Percentiles rank a stretch among this genome's conserved stretches.
phyloP scores from a whole-genome alignment of 2,797 vertebrate species.

The Eulemur albifrons region DNA sequence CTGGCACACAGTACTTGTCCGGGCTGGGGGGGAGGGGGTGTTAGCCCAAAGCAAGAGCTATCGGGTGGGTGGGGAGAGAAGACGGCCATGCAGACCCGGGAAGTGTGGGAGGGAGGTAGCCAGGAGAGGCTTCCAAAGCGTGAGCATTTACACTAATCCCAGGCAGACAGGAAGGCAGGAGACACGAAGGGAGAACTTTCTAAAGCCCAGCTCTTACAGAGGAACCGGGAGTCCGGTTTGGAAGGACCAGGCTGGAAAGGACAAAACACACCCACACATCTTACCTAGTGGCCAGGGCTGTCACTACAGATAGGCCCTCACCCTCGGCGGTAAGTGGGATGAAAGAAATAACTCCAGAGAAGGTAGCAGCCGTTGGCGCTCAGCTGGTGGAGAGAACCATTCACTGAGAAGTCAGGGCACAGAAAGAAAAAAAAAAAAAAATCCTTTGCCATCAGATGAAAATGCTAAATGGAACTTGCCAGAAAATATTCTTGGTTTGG shows the following conservation, averaged over 20 bases:
- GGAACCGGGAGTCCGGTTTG: neutral
- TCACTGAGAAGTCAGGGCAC: neutral
- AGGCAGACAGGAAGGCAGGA: neutral
- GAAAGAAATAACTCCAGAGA: neutral
- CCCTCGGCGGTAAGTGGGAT: neutral
- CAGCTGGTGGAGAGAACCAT: neutral
- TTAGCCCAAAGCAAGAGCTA: neutral
- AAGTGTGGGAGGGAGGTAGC: neutral
- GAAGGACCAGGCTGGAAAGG: neutral
- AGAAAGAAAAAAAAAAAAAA: neutral
- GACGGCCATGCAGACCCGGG: rapidly evolving
- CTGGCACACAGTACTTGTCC: neutral
- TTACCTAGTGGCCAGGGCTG: neutral
- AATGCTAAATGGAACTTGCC: neutral
- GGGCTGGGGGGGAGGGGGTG: rapidly evolving
- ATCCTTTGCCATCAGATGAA: neutral
- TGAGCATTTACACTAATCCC: neutral
- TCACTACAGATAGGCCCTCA: rapidly evolving
- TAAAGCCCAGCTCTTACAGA: neutral
- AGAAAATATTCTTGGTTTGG: slow-evolving; percentile 44
- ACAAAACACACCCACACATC: rapidly evolving
- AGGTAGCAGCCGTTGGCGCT: neutral
- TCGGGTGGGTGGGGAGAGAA: rapidly evolving
- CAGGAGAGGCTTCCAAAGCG: neutral
- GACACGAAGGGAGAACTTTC: neutral